A percentile compares a stretch with the other conserved stretches of the same genome.
These are phyloP conservation scores for Lamellibrachia satsuma DNA, from an alignment of 2,888 invertebrate genomes.

Conservation along the genomic window DNA sequence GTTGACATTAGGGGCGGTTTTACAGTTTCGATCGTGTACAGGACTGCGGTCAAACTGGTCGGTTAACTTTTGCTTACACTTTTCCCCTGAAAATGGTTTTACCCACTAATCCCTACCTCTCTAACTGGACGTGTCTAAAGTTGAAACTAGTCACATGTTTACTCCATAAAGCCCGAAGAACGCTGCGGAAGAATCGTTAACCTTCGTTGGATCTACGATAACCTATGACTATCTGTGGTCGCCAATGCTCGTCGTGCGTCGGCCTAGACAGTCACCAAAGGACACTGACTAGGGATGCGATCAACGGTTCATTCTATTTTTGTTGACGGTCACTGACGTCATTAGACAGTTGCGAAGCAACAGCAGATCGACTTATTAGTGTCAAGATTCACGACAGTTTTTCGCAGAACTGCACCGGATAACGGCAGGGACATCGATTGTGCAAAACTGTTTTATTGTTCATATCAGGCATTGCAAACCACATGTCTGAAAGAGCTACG, in stretches of 20 bases:
- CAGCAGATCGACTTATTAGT: neutral
- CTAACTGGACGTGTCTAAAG: neutral
- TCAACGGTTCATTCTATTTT: neutral
- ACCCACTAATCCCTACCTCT: no score
- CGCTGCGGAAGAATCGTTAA: neutral
- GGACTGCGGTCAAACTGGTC: no score
- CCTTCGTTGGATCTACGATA: neutral
- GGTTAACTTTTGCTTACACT: no score
- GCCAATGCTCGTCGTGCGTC: neutral
- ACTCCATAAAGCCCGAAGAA: neutral
- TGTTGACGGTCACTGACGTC: neutral
- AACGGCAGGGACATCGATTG: neutral
- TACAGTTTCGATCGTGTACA: no score
- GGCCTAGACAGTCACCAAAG: neutral
- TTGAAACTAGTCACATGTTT: neutral
- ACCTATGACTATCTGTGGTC: neutral
- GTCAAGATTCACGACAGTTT: neutral
- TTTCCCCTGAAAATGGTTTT: no score
- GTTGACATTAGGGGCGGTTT: neutral
- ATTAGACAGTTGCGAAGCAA: neutral
- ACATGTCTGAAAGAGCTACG: neutral
- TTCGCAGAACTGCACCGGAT: neutral
- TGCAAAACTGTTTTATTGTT: neutral
- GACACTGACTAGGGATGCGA: neutral
- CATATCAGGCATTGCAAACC: neutral